Percentiles rank a stretch among this genome's conserved stretches.
Conservation (phyloP, 2,797 vertebrate species). For the Danio tinwini region DNA sequence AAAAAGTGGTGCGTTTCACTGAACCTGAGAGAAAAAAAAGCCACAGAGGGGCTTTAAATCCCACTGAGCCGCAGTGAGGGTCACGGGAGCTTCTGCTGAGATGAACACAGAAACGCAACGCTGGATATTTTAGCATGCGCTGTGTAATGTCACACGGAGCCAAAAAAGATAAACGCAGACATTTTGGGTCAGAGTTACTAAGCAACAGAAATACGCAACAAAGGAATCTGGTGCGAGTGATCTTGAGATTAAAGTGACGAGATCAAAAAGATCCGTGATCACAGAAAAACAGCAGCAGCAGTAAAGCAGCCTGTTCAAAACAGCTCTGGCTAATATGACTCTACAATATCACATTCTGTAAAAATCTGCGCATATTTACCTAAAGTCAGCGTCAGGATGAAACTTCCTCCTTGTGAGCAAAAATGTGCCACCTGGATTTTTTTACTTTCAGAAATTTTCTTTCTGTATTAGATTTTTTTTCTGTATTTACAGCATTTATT, state of each 20-base stretch:
- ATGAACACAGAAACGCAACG: background rate
- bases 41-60: slow-evolving; percentile 44
- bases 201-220: slow-evolving; percentile 53
- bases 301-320: slow-evolving; percentile 1
- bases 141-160: slow-evolving; percentile 6
- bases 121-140: slow-evolving; percentile 24
- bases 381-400: no score
- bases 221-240: slow-evolving; percentile 50
- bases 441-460: no score
- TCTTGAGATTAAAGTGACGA: slow-evolving; percentile 37
- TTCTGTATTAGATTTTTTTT: no score
- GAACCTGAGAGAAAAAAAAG: slow-evolving; percentile 5
- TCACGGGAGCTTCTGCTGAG: slow-evolving; percentile 13
- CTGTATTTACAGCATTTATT: no score
- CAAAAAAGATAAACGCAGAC: slow-evolving; percentile 29
- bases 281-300: slow-evolving; percentile 38
- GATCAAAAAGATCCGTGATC: slow-evolving; percentile 54
- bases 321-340: slow-evolving; percentile 4
- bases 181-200: slow-evolving; percentile 50
- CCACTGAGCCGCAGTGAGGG: slow-evolving; percentile 29
- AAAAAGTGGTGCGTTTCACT: slow-evolving; percentile 37
- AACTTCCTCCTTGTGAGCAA: no score
- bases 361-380: background rate
- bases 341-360: background rate
- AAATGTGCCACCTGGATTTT: no score